phyloP scores from a whole-genome alignment of 2,888 invertebrate species.

The Pseudeuparius sepicola region DNA sequence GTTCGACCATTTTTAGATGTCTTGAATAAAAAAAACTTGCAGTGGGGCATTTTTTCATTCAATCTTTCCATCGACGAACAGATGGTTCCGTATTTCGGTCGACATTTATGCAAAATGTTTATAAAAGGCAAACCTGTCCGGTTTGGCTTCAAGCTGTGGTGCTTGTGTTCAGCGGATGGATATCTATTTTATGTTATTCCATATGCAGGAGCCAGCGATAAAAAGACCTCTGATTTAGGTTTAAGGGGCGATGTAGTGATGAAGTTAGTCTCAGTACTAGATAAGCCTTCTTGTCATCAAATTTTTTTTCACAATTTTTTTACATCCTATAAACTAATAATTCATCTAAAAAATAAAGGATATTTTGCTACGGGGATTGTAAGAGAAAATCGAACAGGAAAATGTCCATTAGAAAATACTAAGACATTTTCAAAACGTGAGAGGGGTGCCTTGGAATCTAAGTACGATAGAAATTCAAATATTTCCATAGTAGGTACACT shows the following conservation, averaged over 20 bases:
- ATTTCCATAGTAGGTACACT: too few species aligned
- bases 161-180: conserved; percentile 15
- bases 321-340: conserved; percentile 18
- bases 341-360: conserved; percentile 13
- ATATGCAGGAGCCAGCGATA: conserved; percentile 13
- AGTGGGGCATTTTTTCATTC: conserved; percentile 13
- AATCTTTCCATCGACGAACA: conserved; percentile 8
- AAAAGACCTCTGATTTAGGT: conserved; percentile 13
- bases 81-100: conserved; percentile 15
- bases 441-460: conserved; percentile 4
- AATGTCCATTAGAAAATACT: conserved; percentile 8
- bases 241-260: conserved; percentile 24
- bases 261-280: conserved; percentile 21
- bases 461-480: too few species aligned
- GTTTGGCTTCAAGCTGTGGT: conserved; percentile 18
- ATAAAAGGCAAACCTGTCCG: conserved; percentile 14
- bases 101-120: conserved; percentile 11
- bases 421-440: conserved; percentile 4
- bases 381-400: conserved; percentile 9
- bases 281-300: conserved; percentile 17
- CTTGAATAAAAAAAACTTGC: conserved; percentile 21
- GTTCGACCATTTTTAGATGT: conserved; percentile 23
- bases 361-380: conserved; percentile 10
- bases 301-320: conserved; percentile 25
- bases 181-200: conserved; percentile 16